phyloP scores from a whole-genome alignment of 2,113 vertebrate species.

The Arvicanthis niloticus region DNA sequence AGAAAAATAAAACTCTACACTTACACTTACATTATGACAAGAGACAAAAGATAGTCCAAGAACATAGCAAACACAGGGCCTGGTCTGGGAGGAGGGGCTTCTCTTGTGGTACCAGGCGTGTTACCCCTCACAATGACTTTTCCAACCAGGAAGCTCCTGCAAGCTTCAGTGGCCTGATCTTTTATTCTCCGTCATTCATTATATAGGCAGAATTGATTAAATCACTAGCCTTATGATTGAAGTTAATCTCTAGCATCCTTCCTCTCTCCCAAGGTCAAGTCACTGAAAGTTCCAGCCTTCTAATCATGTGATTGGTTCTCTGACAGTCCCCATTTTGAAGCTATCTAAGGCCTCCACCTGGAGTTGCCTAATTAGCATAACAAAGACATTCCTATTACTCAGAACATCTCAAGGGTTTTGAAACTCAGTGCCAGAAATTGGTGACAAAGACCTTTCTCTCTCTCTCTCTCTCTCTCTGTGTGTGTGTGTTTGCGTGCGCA shows the following conservation, averaged over 20 bases:
- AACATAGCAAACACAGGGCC: background rate
- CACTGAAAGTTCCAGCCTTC: background rate
- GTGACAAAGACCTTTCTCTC: background rate
- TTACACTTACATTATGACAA: background rate
- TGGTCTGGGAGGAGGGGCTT: background rate
- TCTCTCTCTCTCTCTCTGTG: no score
- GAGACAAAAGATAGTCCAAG: background rate
- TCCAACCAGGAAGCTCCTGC: background rate
- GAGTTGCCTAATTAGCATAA: constrained; percentile 4
- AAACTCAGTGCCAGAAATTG: background rate
- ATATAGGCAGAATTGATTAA: background rate
- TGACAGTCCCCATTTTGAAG: background rate
- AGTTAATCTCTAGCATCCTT: background rate
- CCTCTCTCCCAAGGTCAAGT: background rate
- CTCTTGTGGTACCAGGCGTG: background rate
- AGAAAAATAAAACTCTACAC: background rate
- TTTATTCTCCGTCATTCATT: background rate
- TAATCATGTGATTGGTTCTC: constrained; percentile 1
- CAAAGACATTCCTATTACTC: background rate
- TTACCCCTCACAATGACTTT: background rate
- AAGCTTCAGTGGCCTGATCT: background rate
- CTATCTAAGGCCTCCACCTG: background rate
- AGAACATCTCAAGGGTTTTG: background rate
- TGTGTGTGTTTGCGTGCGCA: background rate
- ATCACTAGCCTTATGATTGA: background rate